These are phyloP conservation scores for Bolinopsis microptera DNA, from an alignment of 37 sponge, comb jelly and placozoan genomes.

Conservation along the genomic window DNA sequence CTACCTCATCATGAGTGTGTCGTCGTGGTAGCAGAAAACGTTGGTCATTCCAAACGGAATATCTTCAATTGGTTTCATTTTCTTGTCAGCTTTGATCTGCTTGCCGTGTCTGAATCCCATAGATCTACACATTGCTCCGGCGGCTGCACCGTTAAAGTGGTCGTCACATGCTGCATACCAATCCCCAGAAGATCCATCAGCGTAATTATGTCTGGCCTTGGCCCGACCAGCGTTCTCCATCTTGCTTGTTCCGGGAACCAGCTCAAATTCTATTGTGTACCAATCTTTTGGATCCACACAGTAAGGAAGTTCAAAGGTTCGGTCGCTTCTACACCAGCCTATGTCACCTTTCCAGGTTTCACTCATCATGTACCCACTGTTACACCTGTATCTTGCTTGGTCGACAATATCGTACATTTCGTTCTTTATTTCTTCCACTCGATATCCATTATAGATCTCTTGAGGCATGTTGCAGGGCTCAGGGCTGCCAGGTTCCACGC, in stretches of 20 bases:
- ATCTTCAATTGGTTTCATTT: background rate
- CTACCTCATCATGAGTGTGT: background rate
- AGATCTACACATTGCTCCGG: slow-evolving; percentile 8
- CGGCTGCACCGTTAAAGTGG: background rate
- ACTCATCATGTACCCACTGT: background rate
- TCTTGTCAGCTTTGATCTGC: background rate
- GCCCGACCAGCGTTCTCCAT: background rate
- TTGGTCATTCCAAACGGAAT: slow-evolving; percentile 12
- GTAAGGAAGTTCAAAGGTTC: background rate
- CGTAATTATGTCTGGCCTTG: background rate
- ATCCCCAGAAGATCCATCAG: background rate
- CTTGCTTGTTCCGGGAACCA: background rate
- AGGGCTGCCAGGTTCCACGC: background rate
- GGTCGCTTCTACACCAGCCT: background rate
- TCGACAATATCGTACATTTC: background rate
- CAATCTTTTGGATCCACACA: background rate
- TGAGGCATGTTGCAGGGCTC: background rate
- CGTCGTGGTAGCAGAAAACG: background rate
- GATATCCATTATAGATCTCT: background rate
- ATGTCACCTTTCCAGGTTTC: background rate
- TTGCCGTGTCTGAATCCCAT: background rate
- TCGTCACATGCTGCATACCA: slow-evolving; percentile 14
- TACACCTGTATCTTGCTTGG: background rate
- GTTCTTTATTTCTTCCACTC: background rate
- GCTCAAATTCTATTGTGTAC: background rate